Base-by-base conservation (phyloP, 2,888 invertebrate species). In the Ormyrus nitidulus region DNA sequence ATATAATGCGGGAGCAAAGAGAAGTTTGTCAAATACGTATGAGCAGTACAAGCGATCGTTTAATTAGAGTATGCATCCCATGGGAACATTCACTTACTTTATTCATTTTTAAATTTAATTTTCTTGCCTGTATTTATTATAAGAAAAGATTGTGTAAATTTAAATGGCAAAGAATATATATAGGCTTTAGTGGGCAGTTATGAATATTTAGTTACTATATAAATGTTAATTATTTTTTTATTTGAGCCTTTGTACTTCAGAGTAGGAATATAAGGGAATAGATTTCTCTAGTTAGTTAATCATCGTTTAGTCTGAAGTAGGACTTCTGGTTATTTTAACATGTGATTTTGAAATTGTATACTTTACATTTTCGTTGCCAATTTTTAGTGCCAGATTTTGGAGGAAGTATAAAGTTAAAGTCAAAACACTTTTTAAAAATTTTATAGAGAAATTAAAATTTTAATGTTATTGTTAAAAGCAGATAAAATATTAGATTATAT, bases 191-290 rank as follows among this genome's bases (percentile, higher is more conserved):
- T 59, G 48, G 13, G 19, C 61, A 34, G 19, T 48, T 46, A 68
- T 49, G 34, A 11, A 62, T 54, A 76, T 53, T 76, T 64, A 64
- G 70, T 70, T 49, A 70, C 62, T 66, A 56, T 56, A n/a, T n/a
- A 10, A 10, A 56, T 66, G 72, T 71, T 71, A 72, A 48, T 61
- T 71, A 72, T 73, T 66, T 79, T 69, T 71, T 74, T 71, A 79
- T 71, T 68, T 75, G 71, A 65, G 75, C 79, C 53, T 61, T 71
- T 69, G 75, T 75, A 79, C 75, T 73, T 78, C 34, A 68, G 48
- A 61, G 59, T 61, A 68, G 53, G 66, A 61, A 51, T 59, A 2
- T 46, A 61, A 51, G 34, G 51, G 51, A 70, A 10, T 19, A 54
- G 34, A 58, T 44, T 59, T 19, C 11, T 48, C 48, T 61, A n/a